These are phyloP conservation scores for Tragelaphus imberbis DNA, from an alignment of 2,113 vertebrate genomes.

Conservation along the genomic window DNA sequence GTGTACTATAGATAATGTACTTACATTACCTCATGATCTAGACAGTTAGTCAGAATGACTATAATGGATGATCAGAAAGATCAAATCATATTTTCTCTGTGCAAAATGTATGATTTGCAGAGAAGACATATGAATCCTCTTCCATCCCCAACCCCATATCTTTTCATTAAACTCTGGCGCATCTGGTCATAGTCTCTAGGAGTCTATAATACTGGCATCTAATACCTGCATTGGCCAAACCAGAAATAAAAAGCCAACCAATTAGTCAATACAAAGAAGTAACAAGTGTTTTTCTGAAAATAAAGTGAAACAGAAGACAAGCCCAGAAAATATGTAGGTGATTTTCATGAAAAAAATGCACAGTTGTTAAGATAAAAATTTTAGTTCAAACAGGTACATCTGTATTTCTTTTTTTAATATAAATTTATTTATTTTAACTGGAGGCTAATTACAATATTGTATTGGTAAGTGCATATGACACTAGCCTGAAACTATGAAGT, in stretches of 20 bases:
- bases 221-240: neutral
- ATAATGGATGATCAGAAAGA: neutral
- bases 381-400: accelerated
- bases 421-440: too few species aligned
- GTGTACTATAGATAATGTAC: accelerated
- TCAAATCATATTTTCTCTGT: neutral
- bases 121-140: neutral
- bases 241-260: neutral
- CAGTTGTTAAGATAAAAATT: neutral
- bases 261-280: neutral
- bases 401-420: neutral
- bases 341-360: neutral
- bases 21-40: neutral
- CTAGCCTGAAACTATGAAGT: neutral
- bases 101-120: neutral
- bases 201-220: neutral
- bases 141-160: too few species aligned
- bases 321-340: accelerated
- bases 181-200: neutral
- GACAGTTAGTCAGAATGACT: neutral
- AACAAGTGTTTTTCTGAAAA: neutral
- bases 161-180: neutral
- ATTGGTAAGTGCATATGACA: neutral
- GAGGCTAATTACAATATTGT: too few species aligned
- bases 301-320: neutral